phyloP scores from a whole-genome alignment of 1,140 invertebrate genomes.

The Ooceraea biroi region DNA sequence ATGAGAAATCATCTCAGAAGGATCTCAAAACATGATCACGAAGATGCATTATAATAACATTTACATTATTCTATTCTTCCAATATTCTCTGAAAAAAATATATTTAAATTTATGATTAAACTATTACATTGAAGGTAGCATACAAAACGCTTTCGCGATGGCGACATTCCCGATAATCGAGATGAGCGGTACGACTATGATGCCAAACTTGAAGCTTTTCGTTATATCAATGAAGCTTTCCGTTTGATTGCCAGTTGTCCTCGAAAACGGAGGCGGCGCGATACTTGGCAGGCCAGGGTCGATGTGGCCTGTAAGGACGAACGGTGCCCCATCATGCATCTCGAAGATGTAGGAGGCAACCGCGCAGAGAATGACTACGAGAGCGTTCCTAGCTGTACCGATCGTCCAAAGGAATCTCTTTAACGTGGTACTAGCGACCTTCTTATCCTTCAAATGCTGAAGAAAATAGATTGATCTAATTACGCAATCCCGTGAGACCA shows the following conservation, averaged over 20 bases:
- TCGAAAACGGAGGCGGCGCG: constrained; percentile 86
- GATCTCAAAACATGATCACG: background rate
- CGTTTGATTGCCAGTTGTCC: constrained; percentile 85
- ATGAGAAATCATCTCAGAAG: background rate
- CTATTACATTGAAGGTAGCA: constrained; percentile 75
- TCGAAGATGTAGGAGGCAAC: constrained; percentile 87
- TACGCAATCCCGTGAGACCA: background rate
- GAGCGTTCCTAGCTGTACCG: constrained; percentile 91
- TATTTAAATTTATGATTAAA: background rate
- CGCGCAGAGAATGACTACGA: constrained; percentile 91
- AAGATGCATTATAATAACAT: background rate
- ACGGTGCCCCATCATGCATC: constrained; percentile 82
- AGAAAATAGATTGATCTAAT: constrained; percentile 2
- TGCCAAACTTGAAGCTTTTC: constrained; percentile 87
- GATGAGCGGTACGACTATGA: constrained; percentile 90
- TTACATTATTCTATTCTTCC: no score
- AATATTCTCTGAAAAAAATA: no score
- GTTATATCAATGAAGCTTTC: constrained; percentile 87
- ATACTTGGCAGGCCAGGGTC: constrained; percentile 87
- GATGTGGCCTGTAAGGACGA: constrained; percentile 86
- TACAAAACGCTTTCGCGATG: constrained; percentile 92
- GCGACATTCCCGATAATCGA: constrained; percentile 92
- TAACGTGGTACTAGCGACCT: constrained; percentile 83
- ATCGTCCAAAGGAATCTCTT: constrained; percentile 89
- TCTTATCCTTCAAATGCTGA: constrained; percentile 86